Evolutionary conservation across 1,140 invertebrate genomes (phyloP).

Genomic region (Tribolium castaneum): DNA sequence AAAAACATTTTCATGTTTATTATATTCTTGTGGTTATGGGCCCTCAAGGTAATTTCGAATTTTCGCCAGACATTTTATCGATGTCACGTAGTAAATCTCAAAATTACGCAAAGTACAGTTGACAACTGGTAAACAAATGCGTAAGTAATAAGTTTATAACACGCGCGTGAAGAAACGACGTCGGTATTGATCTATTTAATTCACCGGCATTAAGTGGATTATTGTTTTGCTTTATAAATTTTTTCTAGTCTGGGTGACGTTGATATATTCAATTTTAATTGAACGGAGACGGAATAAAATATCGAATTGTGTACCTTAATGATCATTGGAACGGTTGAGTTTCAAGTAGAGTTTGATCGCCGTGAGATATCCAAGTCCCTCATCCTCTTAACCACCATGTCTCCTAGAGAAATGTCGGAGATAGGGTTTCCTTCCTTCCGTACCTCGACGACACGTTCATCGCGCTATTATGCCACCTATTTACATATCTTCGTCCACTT

Average conservation of each 20-base stretch:
- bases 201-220: slow-evolving; percentile 27
- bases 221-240: slow-evolving; percentile 33
- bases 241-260: slow-evolving; percentile 19
- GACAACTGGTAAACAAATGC: slow-evolving; percentile 7
- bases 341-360: slow-evolving; percentile 35
- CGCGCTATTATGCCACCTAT: slow-evolving; percentile 35
- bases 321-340: slow-evolving; percentile 20
- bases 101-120: not conserved
- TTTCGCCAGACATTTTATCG: slow-evolving; percentile 46
- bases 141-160: slow-evolving; percentile 25
- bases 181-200: slow-evolving; percentile 29
- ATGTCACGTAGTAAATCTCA: not conserved
- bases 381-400: slow-evolving; percentile 42
- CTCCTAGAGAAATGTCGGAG: slow-evolving; percentile 36
- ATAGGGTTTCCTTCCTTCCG: slow-evolving; percentile 47
- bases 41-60: slow-evolving; percentile 54
- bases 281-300: slow-evolving; percentile 6
- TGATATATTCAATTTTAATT: slow-evolving; percentile 36
- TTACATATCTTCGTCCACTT: slow-evolving; percentile 39
- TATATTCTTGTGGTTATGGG: slow-evolving; percentile 59
- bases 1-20: slow-evolving; percentile 57
- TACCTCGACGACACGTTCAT: slow-evolving; percentile 35
- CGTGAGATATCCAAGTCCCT: slow-evolving; percentile 40
- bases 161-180: slow-evolving; percentile 10
- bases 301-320: slow-evolving; percentile 12